Evolutionary conservation across 2,797 vertebrate genomes (phyloP), one percentile per base, ranked within the genome.

Genomic region (Coregonus suidteri): DNA sequence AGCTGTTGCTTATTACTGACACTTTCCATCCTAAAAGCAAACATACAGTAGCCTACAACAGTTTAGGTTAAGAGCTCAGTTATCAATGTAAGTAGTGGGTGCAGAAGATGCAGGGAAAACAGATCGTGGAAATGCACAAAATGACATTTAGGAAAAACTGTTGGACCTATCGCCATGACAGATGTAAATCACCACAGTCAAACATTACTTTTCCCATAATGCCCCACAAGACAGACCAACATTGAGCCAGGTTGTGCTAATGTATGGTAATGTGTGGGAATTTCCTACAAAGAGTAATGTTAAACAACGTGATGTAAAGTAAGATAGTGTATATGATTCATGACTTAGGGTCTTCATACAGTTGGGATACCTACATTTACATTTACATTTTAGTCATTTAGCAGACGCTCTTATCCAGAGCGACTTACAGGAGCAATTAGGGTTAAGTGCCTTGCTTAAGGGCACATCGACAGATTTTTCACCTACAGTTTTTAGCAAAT

Each of bases 241-340:
- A 31, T 4, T 14, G 52, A 34, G 30, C 34, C 75, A 56, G 74
- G 66, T 76, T 74, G 76, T 77, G 69, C 15, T 73, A 66, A 80
- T 59, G 71, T 69, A 52, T 52, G 54, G 76, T 52, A 79, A 70
- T 74, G 20, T 77, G 41, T 74, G 54, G 68, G 79, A 69, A 79
- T 75, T 15, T 56, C 75, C 78, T 81, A 80, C 54, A 62, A 25
- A 62, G 56, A 31, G 56, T 53, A 52, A 68, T 41, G 18, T 56
- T 37, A 74, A 79, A 82, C 62, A 81, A 69, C 74, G 69, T 81
- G 77, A 86, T 82, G 80, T 77, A 77, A 78, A 84, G 81, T 77
- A 78, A 78, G 78, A 54, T 77, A 87, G 47, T 56, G 62, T 74
- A 41, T 51, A 64, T 70, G 66, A 74, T 74, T 65, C 56, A 65